Evolutionary conservation across 1,140 invertebrate species (phyloP).

Genomic region (Saxidomus purpurata): DNA sequence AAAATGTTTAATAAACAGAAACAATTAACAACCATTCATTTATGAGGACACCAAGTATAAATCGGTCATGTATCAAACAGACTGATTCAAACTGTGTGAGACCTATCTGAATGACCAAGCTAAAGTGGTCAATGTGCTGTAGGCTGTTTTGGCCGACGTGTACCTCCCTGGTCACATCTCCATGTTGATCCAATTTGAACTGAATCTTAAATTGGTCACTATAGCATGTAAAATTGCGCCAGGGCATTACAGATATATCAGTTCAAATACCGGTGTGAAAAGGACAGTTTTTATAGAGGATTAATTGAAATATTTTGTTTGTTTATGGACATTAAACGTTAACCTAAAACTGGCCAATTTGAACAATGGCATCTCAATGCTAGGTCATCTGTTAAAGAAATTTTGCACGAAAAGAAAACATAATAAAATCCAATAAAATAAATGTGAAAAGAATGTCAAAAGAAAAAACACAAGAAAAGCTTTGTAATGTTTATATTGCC

Average conservation of each 20-base stretch:
- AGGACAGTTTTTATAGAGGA: constrained; percentile 22
- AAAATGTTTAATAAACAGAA: too few species aligned
- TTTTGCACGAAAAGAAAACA: neutral
- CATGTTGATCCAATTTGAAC: constrained; percentile 23
- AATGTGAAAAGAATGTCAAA: neutral
- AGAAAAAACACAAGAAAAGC: constrained; percentile 1
- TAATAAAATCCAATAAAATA: neutral
- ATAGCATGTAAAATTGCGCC: neutral
- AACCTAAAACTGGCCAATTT: neutral
- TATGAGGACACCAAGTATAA: too few species aligned
- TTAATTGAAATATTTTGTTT: constrained; percentile 26
- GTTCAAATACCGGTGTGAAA: neutral
- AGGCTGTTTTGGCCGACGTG: neutral
- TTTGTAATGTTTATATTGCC: constrained; percentile 9
- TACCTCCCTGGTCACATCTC: neutral
- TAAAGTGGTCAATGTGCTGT: neutral
- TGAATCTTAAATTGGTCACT: constrained; percentile 19
- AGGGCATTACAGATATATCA: constrained; percentile 4
- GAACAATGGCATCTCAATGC: neutral
- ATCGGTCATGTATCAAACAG: too few species aligned
- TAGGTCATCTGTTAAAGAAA: neutral
- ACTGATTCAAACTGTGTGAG: too few species aligned
- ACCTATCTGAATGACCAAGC: neutral
- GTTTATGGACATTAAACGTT: constrained; percentile 18
- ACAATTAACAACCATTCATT: too few species aligned